These are phyloP conservation scores for Gordius sp. DNA, from an alignment of 2,888 invertebrate genomes.

Conservation along the genomic window DNA sequence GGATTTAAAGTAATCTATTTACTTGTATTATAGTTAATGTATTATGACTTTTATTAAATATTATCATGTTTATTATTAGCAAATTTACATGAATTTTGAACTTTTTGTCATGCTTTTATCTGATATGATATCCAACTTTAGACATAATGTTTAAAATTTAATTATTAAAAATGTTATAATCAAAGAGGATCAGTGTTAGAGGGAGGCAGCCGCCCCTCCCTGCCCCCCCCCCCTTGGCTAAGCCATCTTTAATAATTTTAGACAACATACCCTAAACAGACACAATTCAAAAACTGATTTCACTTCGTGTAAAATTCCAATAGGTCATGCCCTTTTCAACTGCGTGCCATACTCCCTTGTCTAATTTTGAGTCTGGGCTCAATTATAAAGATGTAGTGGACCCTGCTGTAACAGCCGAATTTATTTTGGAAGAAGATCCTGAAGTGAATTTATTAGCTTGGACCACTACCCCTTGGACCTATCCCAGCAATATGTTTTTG, in stretches of 20 bases:
- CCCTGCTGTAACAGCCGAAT: conserved; percentile 32
- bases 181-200: no score
- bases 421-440: neutral
- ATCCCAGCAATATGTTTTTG: conserved; percentile 76
- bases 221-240: no score
- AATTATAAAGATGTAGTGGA: conserved; percentile 94
- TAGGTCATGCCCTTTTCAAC: conserved; percentile 86
- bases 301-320: neutral
- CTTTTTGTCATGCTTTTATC: no score
- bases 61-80: no score
- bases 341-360: conserved; percentile 77
- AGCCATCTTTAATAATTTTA: no score
- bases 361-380: conserved; percentile 92
- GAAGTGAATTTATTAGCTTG: conserved; percentile 52
- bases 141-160: no score
- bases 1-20: conserved; percentile 56
- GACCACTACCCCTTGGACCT: conserved; percentile 99
- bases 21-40: neutral
- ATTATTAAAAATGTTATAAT: no score
- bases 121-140: no score
- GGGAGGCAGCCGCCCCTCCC: no score
- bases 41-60: neutral
- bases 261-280: no score
- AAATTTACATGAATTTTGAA: neutral
- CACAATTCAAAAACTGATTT: no score